phyloP scores from a whole-genome alignment of 2,888 invertebrate genomes.

The Linnaemya tessellans region DNA sequence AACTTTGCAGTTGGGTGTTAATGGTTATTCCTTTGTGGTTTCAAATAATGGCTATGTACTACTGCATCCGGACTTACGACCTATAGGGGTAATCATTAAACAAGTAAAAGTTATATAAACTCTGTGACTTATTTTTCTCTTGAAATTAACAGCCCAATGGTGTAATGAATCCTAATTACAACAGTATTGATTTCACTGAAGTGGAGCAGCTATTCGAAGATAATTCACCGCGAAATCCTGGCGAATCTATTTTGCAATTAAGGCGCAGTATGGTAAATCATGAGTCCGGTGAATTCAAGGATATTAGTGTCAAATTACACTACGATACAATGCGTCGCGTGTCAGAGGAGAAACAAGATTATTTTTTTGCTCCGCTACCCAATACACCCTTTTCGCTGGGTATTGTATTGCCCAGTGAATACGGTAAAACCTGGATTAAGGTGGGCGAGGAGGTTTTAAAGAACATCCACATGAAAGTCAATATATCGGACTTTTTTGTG shows the following conservation, averaged over 20 bases:
- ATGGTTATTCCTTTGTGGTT: slow-evolving; percentile 97
- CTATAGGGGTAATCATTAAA: slow-evolving; percentile 87
- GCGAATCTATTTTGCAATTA: slow-evolving; percentile 84
- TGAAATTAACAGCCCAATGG: slow-evolving; percentile 75
- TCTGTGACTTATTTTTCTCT: not conserved
- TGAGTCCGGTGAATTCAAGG: slow-evolving; percentile 86
- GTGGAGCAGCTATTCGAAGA: slow-evolving; percentile 93
- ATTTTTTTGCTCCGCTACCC: slow-evolving; percentile 91
- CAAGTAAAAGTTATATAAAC: not conserved
- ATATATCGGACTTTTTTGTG: slow-evolving; percentile 89
- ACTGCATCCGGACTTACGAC: slow-evolving; percentile 96
- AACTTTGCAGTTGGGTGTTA: slow-evolving; percentile 91
- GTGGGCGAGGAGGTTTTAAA: slow-evolving; percentile 91
- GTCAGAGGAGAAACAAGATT: slow-evolving; percentile 90
- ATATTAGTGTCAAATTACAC: slow-evolving; percentile 90
- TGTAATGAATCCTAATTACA: slow-evolving; percentile 93
- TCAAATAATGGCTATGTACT: slow-evolving; percentile 98
- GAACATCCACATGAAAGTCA: slow-evolving; percentile 87
- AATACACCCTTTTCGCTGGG: slow-evolving; percentile 95
- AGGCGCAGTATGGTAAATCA: slow-evolving; percentile 90
- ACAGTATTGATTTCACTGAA: slow-evolving; percentile 97
- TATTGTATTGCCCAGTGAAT: slow-evolving; percentile 91
- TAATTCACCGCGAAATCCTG: slow-evolving; percentile 87
- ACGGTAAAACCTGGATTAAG: slow-evolving; percentile 86
- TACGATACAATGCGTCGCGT: slow-evolving; percentile 94